Evolutionary conservation across 2,797 vertebrate species (phyloP).

Genomic region (Macropus fuliginosus): DNA sequence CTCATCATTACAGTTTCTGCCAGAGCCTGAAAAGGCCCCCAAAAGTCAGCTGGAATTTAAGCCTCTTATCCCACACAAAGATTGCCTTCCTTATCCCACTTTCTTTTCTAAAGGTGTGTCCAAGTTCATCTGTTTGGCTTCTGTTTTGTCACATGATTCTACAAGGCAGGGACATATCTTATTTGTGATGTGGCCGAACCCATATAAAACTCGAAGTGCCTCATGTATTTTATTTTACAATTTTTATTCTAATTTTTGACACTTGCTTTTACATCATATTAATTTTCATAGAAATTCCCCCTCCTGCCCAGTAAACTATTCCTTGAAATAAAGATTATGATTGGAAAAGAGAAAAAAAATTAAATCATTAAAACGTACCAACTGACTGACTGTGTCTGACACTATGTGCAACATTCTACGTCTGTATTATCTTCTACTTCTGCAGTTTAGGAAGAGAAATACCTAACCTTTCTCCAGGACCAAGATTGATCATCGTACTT

Average conservation of each 20-base stretch:
- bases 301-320: background rate
- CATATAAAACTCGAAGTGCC: constrained; percentile 48
- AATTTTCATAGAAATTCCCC: background rate
- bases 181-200: constrained; percentile 52
- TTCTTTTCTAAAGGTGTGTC: constrained; percentile 65
- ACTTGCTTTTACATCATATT: background rate
- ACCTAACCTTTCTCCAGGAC: background rate
- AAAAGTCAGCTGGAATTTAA: background rate
- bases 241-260: background rate
- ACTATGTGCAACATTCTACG: background rate
- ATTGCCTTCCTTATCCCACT: background rate
- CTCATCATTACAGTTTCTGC: background rate
- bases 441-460: background rate
- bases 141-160: constrained; percentile 52
- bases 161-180: constrained; percentile 18
- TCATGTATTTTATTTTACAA: constrained; percentile 27
- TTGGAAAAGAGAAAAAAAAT: background rate
- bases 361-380: background rate
- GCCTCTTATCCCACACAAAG: constrained; percentile 1
- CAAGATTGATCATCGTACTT: background rate
- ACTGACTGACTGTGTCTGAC: background rate
- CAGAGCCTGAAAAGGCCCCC: constrained; percentile 3
- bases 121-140: constrained; percentile 49
- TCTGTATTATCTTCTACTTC: background rate
- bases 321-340: background rate